These are phyloP conservation scores for Anhinga rufa DNA, from an alignment of 2,113 vertebrate species.

Conservation along the genomic window DNA sequence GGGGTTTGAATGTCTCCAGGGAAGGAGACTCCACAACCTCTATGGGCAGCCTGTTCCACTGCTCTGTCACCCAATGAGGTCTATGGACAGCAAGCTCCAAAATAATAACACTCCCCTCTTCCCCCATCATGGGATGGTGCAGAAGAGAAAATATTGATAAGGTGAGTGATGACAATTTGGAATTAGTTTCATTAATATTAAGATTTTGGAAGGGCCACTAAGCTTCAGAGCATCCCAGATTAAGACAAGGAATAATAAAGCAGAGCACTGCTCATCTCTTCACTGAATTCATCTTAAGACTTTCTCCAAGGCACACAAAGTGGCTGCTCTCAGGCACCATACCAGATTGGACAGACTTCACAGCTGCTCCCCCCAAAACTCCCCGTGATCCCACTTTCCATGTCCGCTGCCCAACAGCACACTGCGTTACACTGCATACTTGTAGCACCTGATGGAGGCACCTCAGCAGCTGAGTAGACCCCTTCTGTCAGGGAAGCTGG, in stretches of 20 bases:
- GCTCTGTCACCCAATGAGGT: not conserved
- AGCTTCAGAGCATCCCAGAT: not conserved
- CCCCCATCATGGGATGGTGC: too few relatives aligned
- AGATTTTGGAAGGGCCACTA: not conserved
- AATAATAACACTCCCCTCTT: not conserved
- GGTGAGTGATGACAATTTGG: not conserved
- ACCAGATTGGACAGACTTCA: not conserved
- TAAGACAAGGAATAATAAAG: not conserved
- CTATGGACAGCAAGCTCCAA: not conserved
- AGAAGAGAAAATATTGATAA: not conserved
- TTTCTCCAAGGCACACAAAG: not conserved
- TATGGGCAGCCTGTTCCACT: too few relatives aligned
- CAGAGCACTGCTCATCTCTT: not conserved
- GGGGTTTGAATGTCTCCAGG: too few relatives aligned
- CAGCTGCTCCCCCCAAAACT: not conserved
- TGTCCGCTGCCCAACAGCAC: accelerated
- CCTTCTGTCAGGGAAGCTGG: not conserved
- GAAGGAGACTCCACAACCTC: too few relatives aligned
- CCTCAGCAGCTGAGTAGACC: not conserved
- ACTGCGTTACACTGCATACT: not conserved
- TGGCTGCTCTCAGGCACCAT: not conserved
- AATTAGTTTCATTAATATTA: not conserved
- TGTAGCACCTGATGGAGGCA: accelerated
- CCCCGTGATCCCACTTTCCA: not conserved
- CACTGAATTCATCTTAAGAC: not conserved